Evolutionary conservation across 2,113 vertebrate species (phyloP), one percentile per base, ranked within the genome.

Genomic region (Pyxicephalus adspersus): DNA sequence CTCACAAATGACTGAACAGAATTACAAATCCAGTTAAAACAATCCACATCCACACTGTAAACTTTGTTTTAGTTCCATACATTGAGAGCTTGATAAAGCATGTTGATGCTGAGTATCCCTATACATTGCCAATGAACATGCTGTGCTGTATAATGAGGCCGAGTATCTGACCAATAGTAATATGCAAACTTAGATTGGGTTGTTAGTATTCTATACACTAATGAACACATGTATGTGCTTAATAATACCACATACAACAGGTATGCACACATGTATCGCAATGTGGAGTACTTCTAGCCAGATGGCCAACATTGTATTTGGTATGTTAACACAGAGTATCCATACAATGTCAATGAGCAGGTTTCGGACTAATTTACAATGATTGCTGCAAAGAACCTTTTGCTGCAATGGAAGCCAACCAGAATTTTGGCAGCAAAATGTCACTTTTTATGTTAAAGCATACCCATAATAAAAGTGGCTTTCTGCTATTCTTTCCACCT

Each of bases 91-190:
- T 57, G n/a, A 3, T 29, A 16, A 19, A n/a, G 72, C 34, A 38
- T 26, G 16, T 31, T 51, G 67, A 51, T 64, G 68, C 78, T 64
- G 45, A 26, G 58, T 55, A 52, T 73, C 67, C 60, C 54, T 64
- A 64, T 64, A 64, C 67, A 38, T 26, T 31, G 60, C 16, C 45
- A 29, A 31, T 64, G 45, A 64, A 54, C 51, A 65, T 66, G 52
- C 71, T 57, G 80, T n/a, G 54, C 50, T 79, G 52, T 75, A 45
- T 64, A 63, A 38, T 38, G 45, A 61, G 51, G 67, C 55, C 8
- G 20, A 63, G 66, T 80, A 67, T 55, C 67, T 34, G 31, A 72
- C 63, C 58, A 71, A 31, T 20, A 31, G 34, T 50, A 23, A 72
- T 72, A 72, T 64, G 58, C 66, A 80, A 26, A 38, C 58, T 28